These are phyloP conservation scores for Poecile atricapillus DNA, from an alignment of 2,113 vertebrate genomes.

Conservation along the genomic window DNA sequence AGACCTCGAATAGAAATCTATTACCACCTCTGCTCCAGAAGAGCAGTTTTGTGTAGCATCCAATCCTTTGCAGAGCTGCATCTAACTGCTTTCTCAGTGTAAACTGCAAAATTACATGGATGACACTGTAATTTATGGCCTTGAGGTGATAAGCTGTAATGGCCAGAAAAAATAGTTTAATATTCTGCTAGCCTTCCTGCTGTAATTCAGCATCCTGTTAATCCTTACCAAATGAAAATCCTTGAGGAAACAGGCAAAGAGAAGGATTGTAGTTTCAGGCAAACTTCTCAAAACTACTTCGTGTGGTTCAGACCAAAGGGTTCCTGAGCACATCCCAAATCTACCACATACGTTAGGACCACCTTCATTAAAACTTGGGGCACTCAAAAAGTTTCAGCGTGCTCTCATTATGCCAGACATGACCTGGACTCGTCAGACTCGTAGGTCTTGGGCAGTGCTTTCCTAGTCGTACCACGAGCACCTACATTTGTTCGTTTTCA, in stretches of 20 bases:
- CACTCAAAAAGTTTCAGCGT: background rate
- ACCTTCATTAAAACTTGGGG: background rate
- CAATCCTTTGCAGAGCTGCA: background rate
- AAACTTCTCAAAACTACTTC: background rate
- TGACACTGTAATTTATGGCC: background rate
- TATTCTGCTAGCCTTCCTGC: background rate
- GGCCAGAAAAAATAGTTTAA: background rate
- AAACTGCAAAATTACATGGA: background rate
- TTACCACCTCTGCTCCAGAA: background rate
- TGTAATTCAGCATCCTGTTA: background rate
- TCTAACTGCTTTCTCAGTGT: background rate
- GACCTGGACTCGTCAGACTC: background rate
- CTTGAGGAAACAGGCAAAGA: background rate
- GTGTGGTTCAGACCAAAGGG: rapidly evolving
- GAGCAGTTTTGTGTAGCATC: background rate
- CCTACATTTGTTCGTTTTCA: background rate
- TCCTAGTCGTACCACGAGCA: rapidly evolving
- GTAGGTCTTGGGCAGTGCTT: background rate
- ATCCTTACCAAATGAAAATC: background rate
- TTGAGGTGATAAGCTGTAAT: background rate
- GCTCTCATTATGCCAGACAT: too few relatives aligned
- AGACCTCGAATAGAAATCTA: background rate
- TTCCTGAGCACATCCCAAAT: background rate
- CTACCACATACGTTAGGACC: rapidly evolving
- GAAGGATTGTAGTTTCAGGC: background rate